Percentiles rank a stretch among this genome's conserved stretches.
Conservation (phyloP, 2,888 invertebrate genomes). For the Ichneumoninae sp. region DNA sequence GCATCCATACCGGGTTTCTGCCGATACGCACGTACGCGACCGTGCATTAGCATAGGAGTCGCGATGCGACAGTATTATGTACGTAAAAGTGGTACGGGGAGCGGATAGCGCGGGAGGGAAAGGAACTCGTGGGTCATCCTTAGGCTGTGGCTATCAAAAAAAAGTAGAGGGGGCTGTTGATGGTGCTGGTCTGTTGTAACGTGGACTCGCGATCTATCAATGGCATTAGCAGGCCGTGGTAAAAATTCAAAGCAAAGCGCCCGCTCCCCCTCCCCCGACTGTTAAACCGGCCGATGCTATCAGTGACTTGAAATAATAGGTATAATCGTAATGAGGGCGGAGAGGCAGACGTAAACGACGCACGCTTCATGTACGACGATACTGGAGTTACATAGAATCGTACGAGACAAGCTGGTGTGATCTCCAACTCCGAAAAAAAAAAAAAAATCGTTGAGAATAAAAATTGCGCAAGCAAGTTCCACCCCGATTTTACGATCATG, state of each 20-base stretch:
- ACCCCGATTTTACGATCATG: not conserved
- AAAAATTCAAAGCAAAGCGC: conserved; percentile 57
- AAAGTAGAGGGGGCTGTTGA: conserved; percentile 36
- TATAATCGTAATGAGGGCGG: conserved; percentile 56
- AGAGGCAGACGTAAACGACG: conserved; percentile 8
- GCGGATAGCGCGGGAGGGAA: conserved; percentile 31
- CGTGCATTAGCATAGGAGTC: conserved; percentile 62
- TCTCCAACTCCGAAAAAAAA: not conserved
- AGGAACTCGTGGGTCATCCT: conserved; percentile 52
- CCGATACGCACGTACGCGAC: conserved; percentile 66
- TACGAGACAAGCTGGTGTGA: not conserved
- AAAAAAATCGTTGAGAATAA: no score
- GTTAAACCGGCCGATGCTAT: conserved; percentile 57
- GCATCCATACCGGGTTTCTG: conserved; percentile 57
- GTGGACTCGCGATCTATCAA: conserved; percentile 55
- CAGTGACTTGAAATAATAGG: conserved; percentile 55
- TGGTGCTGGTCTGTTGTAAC: conserved; percentile 35
- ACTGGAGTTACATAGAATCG: not conserved
- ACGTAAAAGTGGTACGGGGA: conserved; percentile 10
- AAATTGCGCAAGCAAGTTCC: not conserved
- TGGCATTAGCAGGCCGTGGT: conserved; percentile 46
- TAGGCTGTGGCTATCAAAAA: conserved; percentile 39
- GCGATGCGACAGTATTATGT: conserved; percentile 44
- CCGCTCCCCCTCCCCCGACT: conserved; percentile 8
- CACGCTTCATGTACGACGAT: not conserved